phyloP scores from a whole-genome alignment of 2,888 invertebrate genomes.

The Lithophane leautieri region DNA sequence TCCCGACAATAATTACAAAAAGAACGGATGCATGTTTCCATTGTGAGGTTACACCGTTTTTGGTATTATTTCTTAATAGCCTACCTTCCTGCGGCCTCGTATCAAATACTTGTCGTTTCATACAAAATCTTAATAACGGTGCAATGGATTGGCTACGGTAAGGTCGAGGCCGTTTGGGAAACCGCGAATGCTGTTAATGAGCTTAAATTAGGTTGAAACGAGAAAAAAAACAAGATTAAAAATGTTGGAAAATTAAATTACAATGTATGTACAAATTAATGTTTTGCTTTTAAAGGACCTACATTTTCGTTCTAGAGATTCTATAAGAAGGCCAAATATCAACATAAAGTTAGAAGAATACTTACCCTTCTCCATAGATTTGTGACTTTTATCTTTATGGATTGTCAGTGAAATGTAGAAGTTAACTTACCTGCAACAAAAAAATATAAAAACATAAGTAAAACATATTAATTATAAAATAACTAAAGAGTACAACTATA shows the following conservation, averaged over 20 bases:
- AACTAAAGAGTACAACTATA: neutral
- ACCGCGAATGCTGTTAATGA: conserved; percentile 60
- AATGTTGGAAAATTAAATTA: conserved; percentile 35
- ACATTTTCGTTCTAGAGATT: neutral
- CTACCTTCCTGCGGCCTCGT: conserved; percentile 61
- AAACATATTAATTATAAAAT: neutral
- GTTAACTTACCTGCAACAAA: conserved; percentile 59
- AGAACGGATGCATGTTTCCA: conserved; percentile 52
- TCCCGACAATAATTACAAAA: conserved; percentile 34
- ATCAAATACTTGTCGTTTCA: conserved; percentile 59
- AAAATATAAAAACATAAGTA: conserved; percentile 19
- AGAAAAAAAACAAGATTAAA: conserved; percentile 19
- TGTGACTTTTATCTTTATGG: neutral
- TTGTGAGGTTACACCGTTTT: conserved; percentile 53
- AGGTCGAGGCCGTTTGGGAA: conserved; percentile 59
- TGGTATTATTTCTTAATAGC: conserved; percentile 59
- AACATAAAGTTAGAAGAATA: neutral
- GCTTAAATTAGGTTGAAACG: conserved; percentile 50
- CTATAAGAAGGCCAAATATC: neutral
- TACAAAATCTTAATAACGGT: conserved; percentile 63
- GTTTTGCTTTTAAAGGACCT: neutral
- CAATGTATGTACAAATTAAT: neutral
- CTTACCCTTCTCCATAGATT: conserved; percentile 20
- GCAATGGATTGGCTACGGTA: conserved; percentile 55
- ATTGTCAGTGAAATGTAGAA: neutral